Evolutionary conservation across 1,140 invertebrate genomes (phyloP).

Genomic region (Aphelenchoides fujianensis): DNA sequence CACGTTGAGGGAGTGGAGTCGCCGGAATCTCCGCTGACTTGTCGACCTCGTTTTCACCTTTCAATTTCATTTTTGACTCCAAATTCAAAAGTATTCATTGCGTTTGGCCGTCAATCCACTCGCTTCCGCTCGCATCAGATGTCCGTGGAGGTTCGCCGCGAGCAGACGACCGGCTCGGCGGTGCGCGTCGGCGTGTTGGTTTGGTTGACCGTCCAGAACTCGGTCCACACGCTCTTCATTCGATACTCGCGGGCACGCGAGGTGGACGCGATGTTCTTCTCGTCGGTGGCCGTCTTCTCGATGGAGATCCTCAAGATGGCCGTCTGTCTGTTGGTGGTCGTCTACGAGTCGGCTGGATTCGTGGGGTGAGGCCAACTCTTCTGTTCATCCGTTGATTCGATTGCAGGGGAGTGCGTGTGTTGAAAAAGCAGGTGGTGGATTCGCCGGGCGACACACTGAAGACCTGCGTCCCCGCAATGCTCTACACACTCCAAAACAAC

Average conservation of each 20-base stretch:
- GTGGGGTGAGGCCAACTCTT: too few relatives aligned
- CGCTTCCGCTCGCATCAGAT: too few relatives aligned
- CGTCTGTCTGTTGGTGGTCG: slow-evolving; percentile 73
- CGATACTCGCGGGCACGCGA: slow-evolving; percentile 57
- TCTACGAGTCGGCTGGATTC: slow-evolving; percentile 75
- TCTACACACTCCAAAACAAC: slow-evolving; percentile 51
- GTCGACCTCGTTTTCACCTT: too few relatives aligned
- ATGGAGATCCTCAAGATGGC: slow-evolving; percentile 87
- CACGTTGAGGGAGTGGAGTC: too few relatives aligned
- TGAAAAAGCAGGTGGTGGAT: slow-evolving; percentile 47
- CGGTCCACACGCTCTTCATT: slow-evolving; percentile 57
- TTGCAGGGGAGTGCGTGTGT: slow-evolving; percentile 21
- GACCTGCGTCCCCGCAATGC: slow-evolving; percentile 51
- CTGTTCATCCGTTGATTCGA: slow-evolving; percentile 13
- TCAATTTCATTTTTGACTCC: too few relatives aligned
- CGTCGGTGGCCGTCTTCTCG: slow-evolving; percentile 81
- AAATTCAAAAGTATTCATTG: too few relatives aligned
- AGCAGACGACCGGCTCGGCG: slow-evolving; percentile 17
- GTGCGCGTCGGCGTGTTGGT: slow-evolving; percentile 51
- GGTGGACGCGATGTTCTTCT: slow-evolving; percentile 59
- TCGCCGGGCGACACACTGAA: slow-evolving; percentile 52
- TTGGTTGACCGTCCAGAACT: slow-evolving; percentile 59
- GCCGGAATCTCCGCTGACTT: too few relatives aligned
- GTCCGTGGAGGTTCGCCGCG: slow-evolving; percentile 35
- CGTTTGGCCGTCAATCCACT: too few relatives aligned